Base-by-base conservation (phyloP, 2,797 vertebrate genomes). In the Carduelis carduelis region DNA sequence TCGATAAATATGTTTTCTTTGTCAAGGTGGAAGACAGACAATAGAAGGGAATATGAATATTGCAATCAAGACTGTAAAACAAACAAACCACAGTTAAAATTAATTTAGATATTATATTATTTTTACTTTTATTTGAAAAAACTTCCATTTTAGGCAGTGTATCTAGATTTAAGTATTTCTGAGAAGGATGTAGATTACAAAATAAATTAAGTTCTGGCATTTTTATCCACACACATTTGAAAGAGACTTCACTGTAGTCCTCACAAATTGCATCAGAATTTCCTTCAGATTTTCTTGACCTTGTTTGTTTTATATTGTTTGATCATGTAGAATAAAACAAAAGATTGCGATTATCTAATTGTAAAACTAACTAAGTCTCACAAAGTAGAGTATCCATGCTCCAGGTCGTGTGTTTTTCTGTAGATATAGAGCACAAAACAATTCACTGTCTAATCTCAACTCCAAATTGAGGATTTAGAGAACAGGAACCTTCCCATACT, bases 311-410 rank as follows among this genome's bases (percentile, higher is more conserved):
- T 89, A 15, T 56, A 47, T 10, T 79, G 9, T 12, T 87, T 89
- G 77, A 69, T 90, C 21, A 50, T 69, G 21, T 5, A 64, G 16
- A 18, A 61, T 68, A 61, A 93, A 91, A 81, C 20, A 94, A 89
- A 85, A 72, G 3, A 70, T 3, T 64, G 6, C 17, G n/a, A 56
- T 78, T 91, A 91, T 60, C 32, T 83, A 81, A 69, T 95, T 85
- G 64, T 35, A 90, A 96, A 95, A 68, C 49, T 68, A 92, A 68
- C 49, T 68, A 92, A 65, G 8, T 83, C 8, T 86, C 39, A 75
- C 28, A 63, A 90, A 87, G 12, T 57, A 64, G 53, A 86, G 16
- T 23, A 81, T 15, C 3, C 39, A 22, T 69, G 65, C 16, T 61
- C 69, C 9, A 83, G 18, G 18, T 78, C 24, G 77, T 83, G 21